Evolutionary conservation across 1,140 invertebrate genomes (phyloP).

Genomic region (Anastrepha obliqua): DNA sequence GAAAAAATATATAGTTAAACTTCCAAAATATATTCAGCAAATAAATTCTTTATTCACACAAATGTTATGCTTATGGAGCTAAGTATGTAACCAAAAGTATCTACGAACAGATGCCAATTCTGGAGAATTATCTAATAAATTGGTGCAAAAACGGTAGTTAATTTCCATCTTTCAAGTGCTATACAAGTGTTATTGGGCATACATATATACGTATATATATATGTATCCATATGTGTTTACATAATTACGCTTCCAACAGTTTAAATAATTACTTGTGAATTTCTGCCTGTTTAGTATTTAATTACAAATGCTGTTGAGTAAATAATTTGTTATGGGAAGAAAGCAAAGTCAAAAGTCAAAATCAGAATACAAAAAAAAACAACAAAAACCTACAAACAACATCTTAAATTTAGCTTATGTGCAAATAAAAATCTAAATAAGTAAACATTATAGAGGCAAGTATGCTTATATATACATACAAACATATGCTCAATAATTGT

Average conservation of each 20-base stretch:
- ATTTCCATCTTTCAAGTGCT: slow-evolving; percentile 25
- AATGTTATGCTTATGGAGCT: not conserved
- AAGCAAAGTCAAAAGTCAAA: not conserved
- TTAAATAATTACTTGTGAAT: not conserved
- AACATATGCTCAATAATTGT: not conserved
- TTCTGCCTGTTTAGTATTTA: slow-evolving; percentile 5
- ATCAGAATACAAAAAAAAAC: slow-evolving; percentile 15
- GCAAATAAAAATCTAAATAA: slow-evolving; percentile 27
- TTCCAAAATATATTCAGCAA: not conserved
- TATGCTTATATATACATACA: not conserved
- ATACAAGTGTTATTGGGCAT: not conserved
- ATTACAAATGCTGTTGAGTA: not conserved
- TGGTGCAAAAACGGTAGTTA: slow-evolving; percentile 1
- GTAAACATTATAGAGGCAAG: not conserved
- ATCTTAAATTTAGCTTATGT: not conserved
- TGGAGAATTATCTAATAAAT: slow-evolving; percentile 36
- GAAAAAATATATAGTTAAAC: not conserved
- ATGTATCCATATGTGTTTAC: not conserved
- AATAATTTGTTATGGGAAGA: not conserved
- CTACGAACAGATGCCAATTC: not conserved
- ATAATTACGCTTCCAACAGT: not conserved
- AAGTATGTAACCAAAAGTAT: not conserved
- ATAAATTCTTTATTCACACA: not conserved
- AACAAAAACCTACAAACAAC: not conserved
- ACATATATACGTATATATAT: not conserved